Conservation (phyloP, 2,888 invertebrate genomes). For the Hemistola chrysoprasaria region DNA sequence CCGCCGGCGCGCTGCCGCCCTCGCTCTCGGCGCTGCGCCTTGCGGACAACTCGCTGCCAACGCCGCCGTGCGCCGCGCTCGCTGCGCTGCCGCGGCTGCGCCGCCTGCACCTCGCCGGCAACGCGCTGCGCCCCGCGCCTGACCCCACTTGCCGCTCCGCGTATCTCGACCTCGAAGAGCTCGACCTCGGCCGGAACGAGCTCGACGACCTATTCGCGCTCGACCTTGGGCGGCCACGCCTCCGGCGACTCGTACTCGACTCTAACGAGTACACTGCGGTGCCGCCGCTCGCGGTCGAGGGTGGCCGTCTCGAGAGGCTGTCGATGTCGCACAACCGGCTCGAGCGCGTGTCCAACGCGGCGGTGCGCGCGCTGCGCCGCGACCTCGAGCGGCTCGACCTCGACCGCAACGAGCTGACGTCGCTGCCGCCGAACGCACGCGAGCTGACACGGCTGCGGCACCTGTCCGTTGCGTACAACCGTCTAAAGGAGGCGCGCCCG, state of each 20-base stretch:
- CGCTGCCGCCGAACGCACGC: constrained; percentile 84
- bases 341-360: constrained; percentile 83
- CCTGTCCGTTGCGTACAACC: constrained; percentile 90
- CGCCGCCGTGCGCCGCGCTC: constrained; percentile 81
- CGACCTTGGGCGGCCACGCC: constrained; percentile 84
- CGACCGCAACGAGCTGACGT: constrained; percentile 86
- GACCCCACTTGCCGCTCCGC: constrained; percentile 49
- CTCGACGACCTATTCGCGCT: constrained; percentile 84
- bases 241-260: constrained; percentile 88
- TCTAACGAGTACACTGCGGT: constrained; percentile 87
- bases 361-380: constrained; percentile 85
- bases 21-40: constrained; percentile 84
- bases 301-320: constrained; percentile 85
- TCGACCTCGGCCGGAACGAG: constrained; percentile 91
- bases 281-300: constrained; percentile 83
- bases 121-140: constrained; percentile 42
- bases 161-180: constrained; percentile 85
- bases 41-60: constrained; percentile 84
- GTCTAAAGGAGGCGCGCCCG: constrained; percentile 73
- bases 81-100: constrained; percentile 81
- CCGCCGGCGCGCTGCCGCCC: constrained; percentile 81
- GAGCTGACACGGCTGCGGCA: constrained; percentile 84
- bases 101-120: constrained; percentile 83
- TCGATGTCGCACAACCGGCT: constrained; percentile 89
- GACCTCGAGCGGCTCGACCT: constrained; percentile 88